Conservation (phyloP, 2,888 invertebrate species). For the Rhaphigaster nebulosa region DNA sequence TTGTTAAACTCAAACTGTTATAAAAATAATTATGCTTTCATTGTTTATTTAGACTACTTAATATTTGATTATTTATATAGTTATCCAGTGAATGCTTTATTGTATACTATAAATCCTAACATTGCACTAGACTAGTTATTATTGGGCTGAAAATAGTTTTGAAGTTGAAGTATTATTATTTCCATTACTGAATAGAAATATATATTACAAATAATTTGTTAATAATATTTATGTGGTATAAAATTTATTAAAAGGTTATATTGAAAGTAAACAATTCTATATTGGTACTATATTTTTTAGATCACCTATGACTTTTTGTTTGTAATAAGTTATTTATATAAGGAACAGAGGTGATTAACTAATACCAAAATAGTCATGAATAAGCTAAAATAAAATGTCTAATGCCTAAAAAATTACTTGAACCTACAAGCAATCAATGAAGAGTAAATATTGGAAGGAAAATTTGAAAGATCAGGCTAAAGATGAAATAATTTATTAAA, state of each 20-base stretch:
- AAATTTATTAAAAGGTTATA: constrained; percentile 46
- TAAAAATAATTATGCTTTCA: constrained; percentile 30
- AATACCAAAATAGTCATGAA: not conserved
- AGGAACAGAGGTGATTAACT: not conserved
- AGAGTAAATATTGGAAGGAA: too few species aligned
- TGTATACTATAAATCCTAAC: constrained; percentile 42
- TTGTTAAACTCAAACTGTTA: constrained; percentile 18
- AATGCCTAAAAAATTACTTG: not conserved
- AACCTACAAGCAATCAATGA: too few species aligned
- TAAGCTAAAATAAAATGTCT: not conserved
- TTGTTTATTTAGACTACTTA: constrained; percentile 9
- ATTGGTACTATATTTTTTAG: not conserved
- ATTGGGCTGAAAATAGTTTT: constrained; percentile 32
- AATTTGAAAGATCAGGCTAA: too few species aligned
- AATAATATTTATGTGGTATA: constrained; percentile 23
- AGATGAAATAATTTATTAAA: too few species aligned
- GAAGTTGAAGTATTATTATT: constrained; percentile 21
- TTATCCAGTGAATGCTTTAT: constrained; percentile 20
- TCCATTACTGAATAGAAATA: constrained; percentile 20
- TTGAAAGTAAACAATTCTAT: constrained; percentile 38
- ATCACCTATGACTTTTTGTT: not conserved
- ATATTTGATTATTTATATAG: constrained; percentile 12
- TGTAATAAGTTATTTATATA: not conserved
- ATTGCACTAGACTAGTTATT: constrained; percentile 23
- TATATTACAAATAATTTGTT: constrained; percentile 3